Base-by-base conservation (phyloP, 2,888 invertebrate species). In the Hypena proboscidalis region DNA sequence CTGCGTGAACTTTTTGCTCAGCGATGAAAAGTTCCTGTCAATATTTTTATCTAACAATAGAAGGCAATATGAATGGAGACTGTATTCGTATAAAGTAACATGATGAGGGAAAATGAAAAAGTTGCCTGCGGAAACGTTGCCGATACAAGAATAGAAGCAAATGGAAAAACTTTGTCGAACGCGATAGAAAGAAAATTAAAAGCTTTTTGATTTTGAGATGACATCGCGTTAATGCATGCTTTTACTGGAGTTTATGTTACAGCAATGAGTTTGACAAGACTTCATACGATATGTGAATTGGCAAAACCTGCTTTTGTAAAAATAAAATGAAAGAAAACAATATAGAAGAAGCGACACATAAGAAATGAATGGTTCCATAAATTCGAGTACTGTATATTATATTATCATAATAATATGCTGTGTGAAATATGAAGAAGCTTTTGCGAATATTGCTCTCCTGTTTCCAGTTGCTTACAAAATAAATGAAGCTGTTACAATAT, bases 161-260 rank as follows among this genome's bases (percentile, higher is more conserved):
- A 82, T 80, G 79, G 78, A 80, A 83, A 82, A 82, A 78, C 72
- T 78, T 82, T 77, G 73, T 73, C 60, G 57, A 66, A 70, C 66
- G 61, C 59, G 68, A 68, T 70, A 70, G 74, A 74, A 70, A 70
- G 64, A 70, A 74, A 76, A 74, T 74, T 74, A 70, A 73, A 76
- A 70, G 63, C 67, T 64, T 70, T 74, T 67, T 67, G 70, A 73
- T 74, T 70, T 62, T 67, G 39, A 61, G 57, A 63, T 58, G 53
- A 48, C 51, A 41, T 51, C 25, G 21, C 13, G 6, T 15, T 53
- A 50, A 43, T 52, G 34, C 42, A 44, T 25, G 47, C 39, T 53
- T 45, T 62, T 47, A 44, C 51, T 45, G 35, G 40, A 48, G 29
- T 32, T 36, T 15, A 41, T 40, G 13, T 20, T 8, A 38, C 37